phyloP scores from a whole-genome alignment of 2,888 invertebrate species.

The Iselma pallidipennis region DNA sequence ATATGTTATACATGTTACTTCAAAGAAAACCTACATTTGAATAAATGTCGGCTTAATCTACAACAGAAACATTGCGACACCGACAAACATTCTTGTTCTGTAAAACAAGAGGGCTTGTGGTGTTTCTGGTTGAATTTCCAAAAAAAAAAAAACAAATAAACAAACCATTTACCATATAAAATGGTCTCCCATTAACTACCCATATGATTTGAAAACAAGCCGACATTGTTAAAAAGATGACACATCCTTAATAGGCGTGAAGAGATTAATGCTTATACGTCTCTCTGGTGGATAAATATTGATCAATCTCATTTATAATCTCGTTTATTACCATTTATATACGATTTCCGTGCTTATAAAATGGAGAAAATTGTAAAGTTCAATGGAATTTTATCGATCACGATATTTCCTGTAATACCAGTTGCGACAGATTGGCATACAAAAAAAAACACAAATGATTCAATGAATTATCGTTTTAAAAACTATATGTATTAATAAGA shows the following conservation, averaged over 20 bases:
- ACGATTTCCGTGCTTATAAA: not conserved
- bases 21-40: conserved; percentile 30
- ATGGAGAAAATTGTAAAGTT: not conserved
- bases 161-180: no score
- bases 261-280: not conserved
- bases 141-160: no score
- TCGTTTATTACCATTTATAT: not conserved
- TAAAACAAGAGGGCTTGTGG: conserved; percentile 3
- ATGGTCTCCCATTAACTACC: no score
- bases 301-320: not conserved
- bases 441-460: no score
- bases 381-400: not conserved
- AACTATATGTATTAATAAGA: no score
- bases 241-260: not conserved
- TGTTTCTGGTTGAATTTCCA: not conserved
- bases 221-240: not conserved
- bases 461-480: no score
- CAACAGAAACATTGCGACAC: conserved; percentile 24
- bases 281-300: not conserved
- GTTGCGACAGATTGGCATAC: not conserved
- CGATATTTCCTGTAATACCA: not conserved
- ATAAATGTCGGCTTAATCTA: conserved; percentile 30
- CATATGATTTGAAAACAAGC: not conserved
- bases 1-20: conserved; percentile 32
- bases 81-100: conserved; percentile 9